phyloP scores from a whole-genome alignment of 2,797 vertebrate species.

The Hemibagrus guttatus region DNA sequence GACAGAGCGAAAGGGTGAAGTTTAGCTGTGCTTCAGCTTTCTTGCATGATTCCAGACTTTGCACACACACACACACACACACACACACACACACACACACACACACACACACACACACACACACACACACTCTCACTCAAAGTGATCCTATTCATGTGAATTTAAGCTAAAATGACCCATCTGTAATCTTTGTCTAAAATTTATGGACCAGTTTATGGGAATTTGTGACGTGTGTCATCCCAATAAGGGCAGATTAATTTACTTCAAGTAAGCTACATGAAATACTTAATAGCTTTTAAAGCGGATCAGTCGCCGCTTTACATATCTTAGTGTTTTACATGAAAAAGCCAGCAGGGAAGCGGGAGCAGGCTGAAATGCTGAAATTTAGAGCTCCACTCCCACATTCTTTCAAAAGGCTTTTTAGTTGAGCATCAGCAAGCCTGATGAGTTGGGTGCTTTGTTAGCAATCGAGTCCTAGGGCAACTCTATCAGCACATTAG shows the following conservation, averaged over 20 bases:
- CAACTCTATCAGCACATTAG: slow-evolving; percentile 47
- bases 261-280: slow-evolving; percentile 7
- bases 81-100: background rate
- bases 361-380: slow-evolving; percentile 17
- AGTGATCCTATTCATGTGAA: background rate
- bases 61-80: background rate
- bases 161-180: background rate
- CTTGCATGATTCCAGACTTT: background rate
- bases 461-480: slow-evolving; percentile 28
- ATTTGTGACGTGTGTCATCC: background rate
- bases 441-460: slow-evolving; percentile 38
- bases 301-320: background rate
- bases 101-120: background rate
- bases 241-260: background rate
- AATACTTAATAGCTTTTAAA: slow-evolving; percentile 6
- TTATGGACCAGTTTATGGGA: background rate
- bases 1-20: slow-evolving; percentile 24
- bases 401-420: background rate
- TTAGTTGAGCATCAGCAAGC: slow-evolving; percentile 32
- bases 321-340: background rate
- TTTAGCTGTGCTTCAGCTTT: slow-evolving; percentile 10
- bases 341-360: background rate
- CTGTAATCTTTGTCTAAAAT: background rate
- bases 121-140: background rate
- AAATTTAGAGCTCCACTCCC: background rate